Evolutionary conservation across 2,113 vertebrate species (phyloP).

Genomic region (Hystrix brachyura): DNA sequence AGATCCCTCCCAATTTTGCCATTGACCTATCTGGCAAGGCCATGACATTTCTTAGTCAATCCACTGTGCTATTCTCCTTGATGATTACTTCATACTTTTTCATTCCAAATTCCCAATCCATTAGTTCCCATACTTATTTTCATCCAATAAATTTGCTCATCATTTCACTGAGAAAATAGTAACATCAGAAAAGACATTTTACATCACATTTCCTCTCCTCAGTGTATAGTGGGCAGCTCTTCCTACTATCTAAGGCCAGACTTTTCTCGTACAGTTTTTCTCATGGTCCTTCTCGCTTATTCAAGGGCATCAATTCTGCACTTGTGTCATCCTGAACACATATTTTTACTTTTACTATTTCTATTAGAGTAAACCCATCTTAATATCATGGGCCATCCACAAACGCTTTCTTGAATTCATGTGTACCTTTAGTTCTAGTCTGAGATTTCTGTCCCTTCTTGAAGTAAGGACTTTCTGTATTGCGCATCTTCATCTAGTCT

Average conservation of each 20-base stretch:
- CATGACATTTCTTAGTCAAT: not conserved
- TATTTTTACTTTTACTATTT: not conserved
- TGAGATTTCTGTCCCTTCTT: not conserved
- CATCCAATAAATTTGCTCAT: not conserved
- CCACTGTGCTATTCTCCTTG: not conserved
- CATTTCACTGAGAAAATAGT: not conserved
- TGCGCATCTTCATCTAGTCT: too few species aligned
- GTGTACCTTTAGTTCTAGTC: not conserved
- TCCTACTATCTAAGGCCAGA: not conserved
- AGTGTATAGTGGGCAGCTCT: not conserved
- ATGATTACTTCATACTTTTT: not conserved
- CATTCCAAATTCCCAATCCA: not conserved
- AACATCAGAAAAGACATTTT: not conserved
- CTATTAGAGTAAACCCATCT: not conserved
- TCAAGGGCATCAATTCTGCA: not conserved
- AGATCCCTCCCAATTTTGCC: not conserved
- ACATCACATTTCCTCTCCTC: not conserved
- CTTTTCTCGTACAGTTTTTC: not conserved
- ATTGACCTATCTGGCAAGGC: not conserved
- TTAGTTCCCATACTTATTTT: not conserved
- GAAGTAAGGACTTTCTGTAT: accelerated
- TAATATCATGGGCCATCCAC: too few species aligned
- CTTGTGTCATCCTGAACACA: not conserved
- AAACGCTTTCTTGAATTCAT: not conserved
- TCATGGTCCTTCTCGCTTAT: not conserved